phyloP scores from a whole-genome alignment of 2,113 vertebrate genomes.

The Anoura caudifer region DNA sequence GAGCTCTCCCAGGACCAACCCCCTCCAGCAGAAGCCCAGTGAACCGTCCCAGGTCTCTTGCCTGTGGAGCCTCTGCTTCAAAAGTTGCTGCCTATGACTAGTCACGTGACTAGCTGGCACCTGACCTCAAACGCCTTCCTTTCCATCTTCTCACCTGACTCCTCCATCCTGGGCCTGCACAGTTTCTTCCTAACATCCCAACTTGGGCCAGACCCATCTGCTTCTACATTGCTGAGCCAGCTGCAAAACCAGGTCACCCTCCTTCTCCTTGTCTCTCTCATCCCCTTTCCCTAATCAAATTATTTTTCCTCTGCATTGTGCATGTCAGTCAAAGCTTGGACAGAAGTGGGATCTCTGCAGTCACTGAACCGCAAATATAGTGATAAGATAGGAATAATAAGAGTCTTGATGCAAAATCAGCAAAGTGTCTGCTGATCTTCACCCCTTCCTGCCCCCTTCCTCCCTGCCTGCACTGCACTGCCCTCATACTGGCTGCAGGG shows the following conservation, averaged over 20 bases:
- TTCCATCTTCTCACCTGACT: background rate
- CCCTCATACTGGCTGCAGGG: background rate
- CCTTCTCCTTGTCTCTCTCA: constrained; percentile 55
- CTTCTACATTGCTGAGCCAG: constrained; percentile 63
- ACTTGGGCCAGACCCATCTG: constrained; percentile 18
- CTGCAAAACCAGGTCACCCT: constrained; percentile 72
- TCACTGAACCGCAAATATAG: background rate
- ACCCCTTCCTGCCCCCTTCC: background rate
- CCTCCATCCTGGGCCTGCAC: background rate
- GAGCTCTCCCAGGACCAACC: background rate
- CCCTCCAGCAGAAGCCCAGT: background rate
- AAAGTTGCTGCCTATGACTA: background rate
- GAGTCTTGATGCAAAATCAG: background rate
- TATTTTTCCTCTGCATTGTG: constrained; percentile 28
- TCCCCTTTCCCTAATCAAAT: constrained; percentile 65
- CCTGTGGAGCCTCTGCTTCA: background rate
- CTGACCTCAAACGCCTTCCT: background rate
- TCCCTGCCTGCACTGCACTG: background rate
- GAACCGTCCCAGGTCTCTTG: background rate
- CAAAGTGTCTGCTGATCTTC: background rate
- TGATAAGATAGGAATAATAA: background rate
- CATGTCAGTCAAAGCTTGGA: background rate
- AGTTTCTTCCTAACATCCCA: background rate
- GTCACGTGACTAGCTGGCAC: background rate
- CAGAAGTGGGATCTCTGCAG: background rate